Percentiles rank a stretch among this genome's conserved stretches.
These are phyloP conservation scores for Verasper variegatus DNA, from an alignment of 2,113 vertebrate genomes.

Conservation along the genomic window DNA sequence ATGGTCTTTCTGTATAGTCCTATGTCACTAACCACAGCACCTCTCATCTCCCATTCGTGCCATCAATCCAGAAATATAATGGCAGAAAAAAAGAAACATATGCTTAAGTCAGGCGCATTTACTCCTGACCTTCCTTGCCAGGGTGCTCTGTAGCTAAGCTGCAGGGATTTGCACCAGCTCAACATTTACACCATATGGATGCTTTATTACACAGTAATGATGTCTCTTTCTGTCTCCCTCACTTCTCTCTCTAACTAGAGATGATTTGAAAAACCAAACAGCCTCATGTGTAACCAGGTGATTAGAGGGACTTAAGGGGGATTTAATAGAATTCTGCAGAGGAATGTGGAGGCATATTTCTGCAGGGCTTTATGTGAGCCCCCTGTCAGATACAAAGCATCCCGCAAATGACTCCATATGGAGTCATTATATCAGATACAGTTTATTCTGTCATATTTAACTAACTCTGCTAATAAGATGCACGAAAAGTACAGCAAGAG, in stretches of 20 bases:
- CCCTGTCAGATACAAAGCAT: slow-evolving; percentile 24
- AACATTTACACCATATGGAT: slow-evolving; percentile 94
- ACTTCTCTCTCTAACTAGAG: slow-evolving; percentile 74
- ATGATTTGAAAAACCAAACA: slow-evolving; percentile 87
- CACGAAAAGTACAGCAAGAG: background rate
- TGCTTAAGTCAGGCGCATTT: slow-evolving; percentile 87
- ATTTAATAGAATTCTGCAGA: slow-evolving; percentile 67
- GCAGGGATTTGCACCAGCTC: slow-evolving; percentile 89
- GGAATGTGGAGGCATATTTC: slow-evolving; percentile 61
- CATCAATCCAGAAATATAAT: slow-evolving; percentile 52
- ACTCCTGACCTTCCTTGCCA: slow-evolving; percentile 84
- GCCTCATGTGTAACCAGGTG: slow-evolving; percentile 81
- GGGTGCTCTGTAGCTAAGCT: slow-evolving; percentile 88
- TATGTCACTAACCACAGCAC: background rate
- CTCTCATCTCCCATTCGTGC: slow-evolving; percentile 27
- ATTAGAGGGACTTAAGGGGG: slow-evolving; percentile 84
- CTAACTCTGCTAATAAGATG: background rate
- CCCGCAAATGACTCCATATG: background rate
- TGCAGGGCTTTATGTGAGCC: slow-evolving; percentile 19
- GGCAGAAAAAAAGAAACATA: slow-evolving; percentile 80
- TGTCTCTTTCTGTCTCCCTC: slow-evolving; percentile 73
- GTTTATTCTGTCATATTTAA: slow-evolving; percentile 22
- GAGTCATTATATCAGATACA: slow-evolving; percentile 35
- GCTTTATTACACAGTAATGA: slow-evolving; percentile 87
- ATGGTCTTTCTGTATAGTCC: background rate